Percentiles rank a stretch among this genome's conserved stretches.
Conservation (phyloP, 1,140 invertebrate species). For the Drosophila murphyi region DNA sequence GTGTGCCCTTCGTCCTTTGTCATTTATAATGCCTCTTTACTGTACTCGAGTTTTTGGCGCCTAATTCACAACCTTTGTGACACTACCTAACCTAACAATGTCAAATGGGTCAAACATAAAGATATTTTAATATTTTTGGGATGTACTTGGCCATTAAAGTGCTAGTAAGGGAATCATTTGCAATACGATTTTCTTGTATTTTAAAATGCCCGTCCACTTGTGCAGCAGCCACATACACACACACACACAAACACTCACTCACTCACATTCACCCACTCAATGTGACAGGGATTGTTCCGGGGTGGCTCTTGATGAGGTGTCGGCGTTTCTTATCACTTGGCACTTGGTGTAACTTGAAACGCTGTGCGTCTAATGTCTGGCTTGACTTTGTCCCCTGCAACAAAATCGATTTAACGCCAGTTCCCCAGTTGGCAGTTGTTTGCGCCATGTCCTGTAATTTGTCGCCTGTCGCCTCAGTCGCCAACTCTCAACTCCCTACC, state of each 20-base stretch:
- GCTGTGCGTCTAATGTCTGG: constrained; percentile 43
- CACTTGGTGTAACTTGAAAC: constrained; percentile 59
- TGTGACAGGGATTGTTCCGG: constrained; percentile 28
- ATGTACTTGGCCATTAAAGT: constrained; percentile 2
- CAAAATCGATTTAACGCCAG: constrained; percentile 66
- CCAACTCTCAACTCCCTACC: constrained; percentile 6
- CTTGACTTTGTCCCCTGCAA: constrained; percentile 43
- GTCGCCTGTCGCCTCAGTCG: constrained; percentile 40
- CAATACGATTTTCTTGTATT: background rate
- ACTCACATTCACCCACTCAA: background rate
- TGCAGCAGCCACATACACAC: constrained; percentile 4
- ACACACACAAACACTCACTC: background rate
- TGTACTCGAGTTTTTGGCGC: constrained; percentile 44
- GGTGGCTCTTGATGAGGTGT: constrained; percentile 44
- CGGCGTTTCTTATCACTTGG: constrained; percentile 38
- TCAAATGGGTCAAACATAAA: background rate
- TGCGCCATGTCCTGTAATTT: constrained; percentile 68
- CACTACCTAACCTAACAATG: constrained; percentile 27
- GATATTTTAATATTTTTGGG: background rate
- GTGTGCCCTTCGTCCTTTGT: background rate
- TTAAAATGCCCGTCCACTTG: constrained; percentile 25
- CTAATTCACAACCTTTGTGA: constrained; percentile 3
- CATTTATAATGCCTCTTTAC: constrained; percentile 21
- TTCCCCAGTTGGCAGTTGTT: constrained; percentile 32
- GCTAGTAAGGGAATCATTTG: background rate